Percentiles rank a stretch among this genome's conserved stretches.
Evolutionary conservation across 2,113 vertebrate species (phyloP).

Genomic region (Falcunculus frontatus): DNA sequence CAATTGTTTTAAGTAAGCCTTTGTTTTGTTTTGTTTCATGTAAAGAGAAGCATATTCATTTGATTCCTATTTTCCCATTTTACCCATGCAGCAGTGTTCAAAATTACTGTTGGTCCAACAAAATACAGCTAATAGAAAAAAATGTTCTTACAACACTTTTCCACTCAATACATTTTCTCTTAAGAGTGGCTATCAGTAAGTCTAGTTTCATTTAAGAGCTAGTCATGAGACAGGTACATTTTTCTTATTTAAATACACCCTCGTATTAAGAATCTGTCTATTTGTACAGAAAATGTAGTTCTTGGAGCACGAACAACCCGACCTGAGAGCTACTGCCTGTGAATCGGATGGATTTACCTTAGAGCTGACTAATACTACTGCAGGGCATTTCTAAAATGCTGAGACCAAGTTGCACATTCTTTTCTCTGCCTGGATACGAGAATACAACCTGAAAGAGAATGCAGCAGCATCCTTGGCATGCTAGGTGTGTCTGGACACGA

Average conservation of each 20-base stretch:
- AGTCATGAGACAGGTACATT: background rate
- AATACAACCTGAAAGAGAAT: background rate
- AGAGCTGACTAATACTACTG: fast-evolving
- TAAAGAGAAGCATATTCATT: background rate
- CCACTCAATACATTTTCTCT: background rate
- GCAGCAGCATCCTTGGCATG: background rate
- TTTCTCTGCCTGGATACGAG: background rate
- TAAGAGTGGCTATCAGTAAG: background rate
- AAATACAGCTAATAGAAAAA: background rate
- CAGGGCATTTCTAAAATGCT: background rate
- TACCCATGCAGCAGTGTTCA: background rate
- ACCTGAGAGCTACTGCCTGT: background rate
- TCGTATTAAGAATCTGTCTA: background rate
- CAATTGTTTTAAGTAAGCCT: background rate
- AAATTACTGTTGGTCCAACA: background rate
- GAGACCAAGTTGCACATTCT: background rate
- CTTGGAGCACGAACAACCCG: background rate
- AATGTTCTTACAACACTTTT: background rate
- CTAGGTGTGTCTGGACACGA: background rate
- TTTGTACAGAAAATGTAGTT: background rate
- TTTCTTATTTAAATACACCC: background rate
- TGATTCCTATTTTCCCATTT: background rate
- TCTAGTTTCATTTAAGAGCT: background rate
- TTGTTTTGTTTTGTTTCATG: background rate
- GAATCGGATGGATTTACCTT: background rate